These are phyloP conservation scores for Phytoseiulus persimilis DNA, from an alignment of 2,888 invertebrate genomes.

Conservation along the genomic window DNA sequence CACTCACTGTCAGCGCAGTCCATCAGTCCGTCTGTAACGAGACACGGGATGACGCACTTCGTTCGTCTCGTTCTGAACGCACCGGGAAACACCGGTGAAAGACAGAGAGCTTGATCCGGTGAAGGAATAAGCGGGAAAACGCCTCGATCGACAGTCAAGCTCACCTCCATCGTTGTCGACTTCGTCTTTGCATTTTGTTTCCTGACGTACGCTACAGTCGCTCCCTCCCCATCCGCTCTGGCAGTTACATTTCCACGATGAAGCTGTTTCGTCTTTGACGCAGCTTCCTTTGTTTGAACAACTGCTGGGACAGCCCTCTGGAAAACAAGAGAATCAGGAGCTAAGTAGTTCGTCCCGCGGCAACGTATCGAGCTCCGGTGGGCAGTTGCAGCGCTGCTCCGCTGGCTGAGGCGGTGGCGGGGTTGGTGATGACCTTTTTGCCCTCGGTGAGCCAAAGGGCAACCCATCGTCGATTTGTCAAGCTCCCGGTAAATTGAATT, in stretches of 20 bases:
- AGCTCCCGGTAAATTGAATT: no score
- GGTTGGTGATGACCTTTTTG: no score
- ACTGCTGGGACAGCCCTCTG: conserved; percentile 66
- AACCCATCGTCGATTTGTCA: not conserved
- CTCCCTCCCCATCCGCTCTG: conserved; percentile 89
- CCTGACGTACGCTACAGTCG: conserved; percentile 83
- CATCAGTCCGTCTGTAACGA: conserved; percentile 72
- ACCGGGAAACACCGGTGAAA: no score
- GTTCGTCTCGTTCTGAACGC: not conserved
- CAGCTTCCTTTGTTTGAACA: conserved; percentile 93
- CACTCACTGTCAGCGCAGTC: conserved; percentile 99
- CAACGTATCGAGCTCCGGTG: no score
- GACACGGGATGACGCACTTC: not conserved
- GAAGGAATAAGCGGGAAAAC: no score
- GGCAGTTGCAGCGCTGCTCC: no score
- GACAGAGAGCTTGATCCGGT: no score
- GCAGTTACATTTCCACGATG: conserved; percentile 80
- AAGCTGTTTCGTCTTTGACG: conserved; percentile 60
- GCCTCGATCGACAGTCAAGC: conserved; percentile 30
- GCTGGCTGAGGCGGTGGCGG: no score
- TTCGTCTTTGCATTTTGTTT: conserved; percentile 84
- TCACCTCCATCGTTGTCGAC: conserved; percentile 94
- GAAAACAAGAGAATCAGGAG: conserved; percentile 35
- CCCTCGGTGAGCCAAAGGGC: not conserved
- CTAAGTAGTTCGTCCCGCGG: conserved; percentile 10